Evolutionary conservation across 2,113 vertebrate species (phyloP).

Genomic region (Gavia stellata): DNA sequence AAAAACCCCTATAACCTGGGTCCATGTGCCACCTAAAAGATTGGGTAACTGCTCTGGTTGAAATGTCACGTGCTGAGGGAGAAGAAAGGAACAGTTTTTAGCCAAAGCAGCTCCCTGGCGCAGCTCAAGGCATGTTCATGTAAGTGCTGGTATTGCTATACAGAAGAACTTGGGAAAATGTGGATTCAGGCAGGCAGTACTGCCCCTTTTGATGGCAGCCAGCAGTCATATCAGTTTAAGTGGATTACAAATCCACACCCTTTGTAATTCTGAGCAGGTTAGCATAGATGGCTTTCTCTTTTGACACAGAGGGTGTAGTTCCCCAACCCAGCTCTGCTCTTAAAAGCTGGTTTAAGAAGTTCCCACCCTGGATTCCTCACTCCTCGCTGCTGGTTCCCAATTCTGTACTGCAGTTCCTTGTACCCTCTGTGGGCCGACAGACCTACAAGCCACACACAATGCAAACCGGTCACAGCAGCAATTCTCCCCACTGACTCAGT

Average conservation of each 20-base stretch:
- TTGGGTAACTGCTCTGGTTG: not conserved
- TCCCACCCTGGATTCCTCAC: not conserved
- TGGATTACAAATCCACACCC: not conserved
- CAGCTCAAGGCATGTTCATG: not conserved
- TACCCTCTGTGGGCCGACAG: rapidly evolving
- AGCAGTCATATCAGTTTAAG: not conserved
- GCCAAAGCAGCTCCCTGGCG: not conserved
- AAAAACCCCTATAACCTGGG: not conserved
- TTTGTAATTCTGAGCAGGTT: not conserved
- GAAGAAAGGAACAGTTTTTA: not conserved
- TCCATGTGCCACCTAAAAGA: not conserved
- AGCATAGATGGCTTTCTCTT: not conserved
- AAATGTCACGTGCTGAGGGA: not conserved
- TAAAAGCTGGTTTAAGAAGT: not conserved
- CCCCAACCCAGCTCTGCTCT: not conserved
- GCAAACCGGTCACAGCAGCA: not conserved
- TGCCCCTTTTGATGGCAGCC: not conserved
- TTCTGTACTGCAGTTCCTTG: not conserved
- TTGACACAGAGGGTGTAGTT: not conserved
- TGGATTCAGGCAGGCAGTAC: not conserved
- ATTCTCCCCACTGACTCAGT: not conserved
- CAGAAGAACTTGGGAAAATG: not conserved
- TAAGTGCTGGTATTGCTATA: not conserved
- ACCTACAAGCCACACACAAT: not conserved
- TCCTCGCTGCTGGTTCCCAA: not conserved